Percentiles rank a stretch among this genome's conserved stretches.
These are phyloP conservation scores for Thera britannica DNA, from an alignment of 2,888 invertebrate genomes.

Conservation along the genomic window DNA sequence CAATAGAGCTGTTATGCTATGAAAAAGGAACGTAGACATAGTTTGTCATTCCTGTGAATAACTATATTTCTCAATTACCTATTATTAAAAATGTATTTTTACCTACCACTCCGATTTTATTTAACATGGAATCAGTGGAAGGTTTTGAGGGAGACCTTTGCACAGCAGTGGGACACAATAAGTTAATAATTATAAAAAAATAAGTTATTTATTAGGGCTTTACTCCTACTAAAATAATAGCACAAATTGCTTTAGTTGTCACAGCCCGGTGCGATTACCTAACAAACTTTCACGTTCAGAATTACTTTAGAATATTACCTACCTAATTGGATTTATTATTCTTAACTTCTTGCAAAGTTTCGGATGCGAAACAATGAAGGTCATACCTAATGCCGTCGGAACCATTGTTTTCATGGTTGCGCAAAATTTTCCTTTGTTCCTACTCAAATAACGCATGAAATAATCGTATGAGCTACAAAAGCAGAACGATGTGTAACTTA, in stretches of 20 bases:
- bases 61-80: no score
- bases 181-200: no score
- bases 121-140: no score
- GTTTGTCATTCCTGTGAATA: no score
- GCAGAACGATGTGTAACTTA: conserved; percentile 27
- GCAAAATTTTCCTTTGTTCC: conserved; percentile 42
- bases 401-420: conserved; percentile 43
- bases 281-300: conserved; percentile 5
- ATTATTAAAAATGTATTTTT: no score
- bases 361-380: conserved; percentile 32
- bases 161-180: no score
- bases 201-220: not conserved
- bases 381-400: conserved; percentile 29
- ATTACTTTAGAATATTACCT: not conserved
- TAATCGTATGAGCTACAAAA: conserved; percentile 26
- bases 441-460: conserved; percentile 33
- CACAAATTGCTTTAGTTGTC: not conserved
- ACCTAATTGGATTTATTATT: conserved; percentile 9
- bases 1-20: no score
- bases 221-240: not conserved
- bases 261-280: not conserved
- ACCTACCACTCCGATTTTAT: no score
- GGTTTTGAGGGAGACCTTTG: no score
- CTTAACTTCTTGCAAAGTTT: conserved; percentile 22
- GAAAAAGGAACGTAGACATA: no score